Conservation (phyloP, 1,140 invertebrate species). For the Neodiprion fabricii region DNA sequence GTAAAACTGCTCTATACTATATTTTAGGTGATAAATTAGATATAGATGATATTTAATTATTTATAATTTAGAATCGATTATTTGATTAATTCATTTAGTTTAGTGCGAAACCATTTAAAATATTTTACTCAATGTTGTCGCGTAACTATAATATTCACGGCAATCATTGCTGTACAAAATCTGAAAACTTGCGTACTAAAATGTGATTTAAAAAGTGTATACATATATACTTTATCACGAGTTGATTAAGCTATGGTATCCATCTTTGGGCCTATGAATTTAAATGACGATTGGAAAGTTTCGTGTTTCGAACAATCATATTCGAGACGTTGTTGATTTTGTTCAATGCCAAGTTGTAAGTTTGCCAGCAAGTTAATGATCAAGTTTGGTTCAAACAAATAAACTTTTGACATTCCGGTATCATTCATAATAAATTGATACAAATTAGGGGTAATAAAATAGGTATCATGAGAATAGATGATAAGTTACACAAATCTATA, state of each 20-base stretch:
- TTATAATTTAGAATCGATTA: constrained; percentile 22
- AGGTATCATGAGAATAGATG: constrained; percentile 36
- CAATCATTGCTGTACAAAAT: neutral
- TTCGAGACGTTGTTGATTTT: neutral
- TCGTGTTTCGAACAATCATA: neutral
- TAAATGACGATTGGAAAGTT: neutral
- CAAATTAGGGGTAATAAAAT: constrained; percentile 41
- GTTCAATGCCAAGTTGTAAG: neutral
- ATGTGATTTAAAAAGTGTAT: constrained; percentile 21
- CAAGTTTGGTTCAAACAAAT: neutral
- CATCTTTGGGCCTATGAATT: constrained; percentile 21
- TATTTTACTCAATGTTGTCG: neutral
- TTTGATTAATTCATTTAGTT: constrained; percentile 3
- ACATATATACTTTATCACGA: constrained; percentile 22
- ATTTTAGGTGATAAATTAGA: neutral
- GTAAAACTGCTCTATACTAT: constrained; percentile 20
- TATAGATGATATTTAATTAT: constrained; percentile 26
- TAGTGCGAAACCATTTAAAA: constrained; percentile 6
- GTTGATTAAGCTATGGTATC: constrained; percentile 24
- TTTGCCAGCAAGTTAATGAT: neutral
- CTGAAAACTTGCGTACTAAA: constrained; percentile 11
- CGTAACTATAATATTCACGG: constrained; percentile 15
- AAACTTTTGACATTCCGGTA: constrained; percentile 53
- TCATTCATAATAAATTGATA: constrained; percentile 47
- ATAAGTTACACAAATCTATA: constrained; percentile 26